These are phyloP conservation scores for Syngnathus acus DNA, from an alignment of 2,797 vertebrate species.

Conservation along the genomic window DNA sequence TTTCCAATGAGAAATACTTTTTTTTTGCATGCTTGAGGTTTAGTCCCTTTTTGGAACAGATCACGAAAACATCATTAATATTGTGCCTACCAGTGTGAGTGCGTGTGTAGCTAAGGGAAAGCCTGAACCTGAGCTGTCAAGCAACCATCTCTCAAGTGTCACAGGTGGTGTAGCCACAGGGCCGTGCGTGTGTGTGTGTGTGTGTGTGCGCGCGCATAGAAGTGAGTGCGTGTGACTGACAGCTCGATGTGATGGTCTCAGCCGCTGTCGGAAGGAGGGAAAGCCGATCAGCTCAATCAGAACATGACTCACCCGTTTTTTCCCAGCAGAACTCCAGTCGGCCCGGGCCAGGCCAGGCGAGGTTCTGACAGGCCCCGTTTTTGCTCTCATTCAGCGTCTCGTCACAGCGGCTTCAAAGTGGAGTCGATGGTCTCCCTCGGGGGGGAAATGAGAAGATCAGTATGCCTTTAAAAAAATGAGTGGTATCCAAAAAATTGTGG, in stretches of 20 bases:
- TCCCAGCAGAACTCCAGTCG: conserved; percentile 23
- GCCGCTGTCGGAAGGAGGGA: conserved; percentile 7
- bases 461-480: conserved; percentile 60
- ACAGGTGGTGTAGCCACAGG: conserved; percentile 62
- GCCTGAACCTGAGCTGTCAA: conserved; percentile 24
- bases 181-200: conserved; percentile 23
- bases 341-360: background rate
- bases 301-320: conserved; percentile 13
- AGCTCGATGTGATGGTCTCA: conserved; percentile 4
- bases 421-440: conserved; percentile 52
- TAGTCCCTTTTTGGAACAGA: background rate
- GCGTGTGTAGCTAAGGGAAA: conserved; percentile 28
- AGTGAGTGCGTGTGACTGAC: background rate
- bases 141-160: conserved; percentile 49
- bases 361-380: conserved; percentile 59
- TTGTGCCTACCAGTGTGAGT: background rate
- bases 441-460: conserved; percentile 42
- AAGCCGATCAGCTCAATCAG: conserved; percentile 15
- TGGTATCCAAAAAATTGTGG: conserved; percentile 63
- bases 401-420: conserved; percentile 65
- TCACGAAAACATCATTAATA: background rate
- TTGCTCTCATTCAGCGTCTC: conserved; percentile 66
- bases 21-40: background rate
- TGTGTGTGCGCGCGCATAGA: background rate
- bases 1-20: background rate